Evolutionary conservation across 2,888 invertebrate genomes (phyloP), one percentile per base, ranked within the genome.

Genomic region (Poecilobothrus nobilitatus): DNA sequence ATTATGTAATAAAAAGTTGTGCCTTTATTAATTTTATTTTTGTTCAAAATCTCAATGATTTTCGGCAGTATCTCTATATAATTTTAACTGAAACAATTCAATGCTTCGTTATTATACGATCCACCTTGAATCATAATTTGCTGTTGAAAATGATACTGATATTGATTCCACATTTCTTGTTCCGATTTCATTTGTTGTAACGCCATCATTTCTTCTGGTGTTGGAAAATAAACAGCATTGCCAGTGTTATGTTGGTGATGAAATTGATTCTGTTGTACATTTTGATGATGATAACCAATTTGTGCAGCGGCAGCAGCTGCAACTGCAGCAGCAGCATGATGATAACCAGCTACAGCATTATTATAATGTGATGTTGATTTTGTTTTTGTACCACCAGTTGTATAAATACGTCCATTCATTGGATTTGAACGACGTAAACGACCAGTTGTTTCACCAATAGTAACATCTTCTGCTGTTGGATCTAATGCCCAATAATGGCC

Each of bases 401-500:
- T n/a, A 65, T 34, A 65, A 9, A 27, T 37, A 0, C 66, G 33
- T 20, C 63, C 61, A 37, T 67, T 34, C 27, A 68, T 63, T 64
- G 69, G 34, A 53, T 53, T 53, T 66, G 70, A 74, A 69, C 97
- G 82, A 15, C 97, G 85, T 66, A 98, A 83, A 79, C 98, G 97
- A 0, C 98, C 98, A 0, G 97, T 97, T 0, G 95, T 94, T 2
- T 95, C 94, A 0, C 97, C 97, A 77, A 98, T 97, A 78, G 96
- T 97, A 37, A 98, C 93, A 76, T 97, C 97, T 77, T 97, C 96
- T 66, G 93, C 91, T 33, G 92, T 92, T 0, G 95, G 92, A 79
- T 97, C 97, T 77, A 98, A 80, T 91, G 97, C 97, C 97, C 98
- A 98, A 83, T 98, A 98, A 82, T 97, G 97, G 0, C 97, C 98